phyloP scores from a whole-genome alignment of 2,797 vertebrate species.

The Intellagama lesueurii region DNA sequence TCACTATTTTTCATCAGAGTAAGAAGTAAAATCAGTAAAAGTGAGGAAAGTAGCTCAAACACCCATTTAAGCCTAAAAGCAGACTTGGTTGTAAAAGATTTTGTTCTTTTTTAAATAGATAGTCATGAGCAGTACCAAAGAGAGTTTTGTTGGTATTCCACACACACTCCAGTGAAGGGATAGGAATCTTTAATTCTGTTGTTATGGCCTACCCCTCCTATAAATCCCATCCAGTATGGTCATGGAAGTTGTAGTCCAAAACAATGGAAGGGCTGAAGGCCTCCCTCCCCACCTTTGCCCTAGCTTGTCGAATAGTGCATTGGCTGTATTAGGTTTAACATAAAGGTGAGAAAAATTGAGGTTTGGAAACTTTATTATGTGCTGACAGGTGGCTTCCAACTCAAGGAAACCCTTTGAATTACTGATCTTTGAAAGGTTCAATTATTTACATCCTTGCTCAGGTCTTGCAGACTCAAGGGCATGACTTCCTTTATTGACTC shows the following conservation, averaged over 20 bases:
- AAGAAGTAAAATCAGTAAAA: too few relatives aligned
- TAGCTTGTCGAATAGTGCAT: neutral
- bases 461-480: too few relatives aligned
- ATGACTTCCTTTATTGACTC: too few relatives aligned
- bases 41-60: neutral
- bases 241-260: neutral
- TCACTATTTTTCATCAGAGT: neutral
- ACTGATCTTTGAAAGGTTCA: too few relatives aligned
- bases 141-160: too few relatives aligned
- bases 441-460: too few relatives aligned
- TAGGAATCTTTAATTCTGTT: neutral
- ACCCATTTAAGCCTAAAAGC: neutral
- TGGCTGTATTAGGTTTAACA: neutral
- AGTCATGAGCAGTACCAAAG: neutral
- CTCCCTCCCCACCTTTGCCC: too few relatives aligned
- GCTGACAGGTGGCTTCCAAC: too few relatives aligned
- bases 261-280: neutral
- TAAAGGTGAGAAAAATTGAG: neutral
- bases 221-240: neutral
- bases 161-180: neutral
- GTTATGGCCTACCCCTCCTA: neutral
- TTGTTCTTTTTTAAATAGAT: neutral
- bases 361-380: neutral
- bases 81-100: neutral
- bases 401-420: too few relatives aligned